These are phyloP conservation scores for Ptilodon capucinus DNA, from an alignment of 2,888 invertebrate genomes.

Conservation along the genomic window DNA sequence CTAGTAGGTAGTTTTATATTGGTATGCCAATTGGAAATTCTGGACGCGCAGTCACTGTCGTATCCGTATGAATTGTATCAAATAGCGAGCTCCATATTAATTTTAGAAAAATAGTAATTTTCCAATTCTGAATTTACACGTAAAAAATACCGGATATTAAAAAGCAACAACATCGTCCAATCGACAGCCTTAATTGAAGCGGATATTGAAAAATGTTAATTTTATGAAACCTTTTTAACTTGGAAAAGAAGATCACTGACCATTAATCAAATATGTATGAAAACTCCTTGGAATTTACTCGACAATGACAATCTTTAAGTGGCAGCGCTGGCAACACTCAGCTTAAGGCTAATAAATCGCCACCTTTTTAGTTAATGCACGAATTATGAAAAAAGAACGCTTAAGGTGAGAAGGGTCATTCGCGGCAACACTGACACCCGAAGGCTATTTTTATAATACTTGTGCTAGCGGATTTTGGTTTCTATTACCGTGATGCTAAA, in stretches of 20 bases:
- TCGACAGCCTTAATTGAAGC: not conserved
- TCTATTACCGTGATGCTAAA: conserved; percentile 8
- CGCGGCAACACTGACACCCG: conserved; percentile 5
- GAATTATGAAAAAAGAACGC: conserved; percentile 38
- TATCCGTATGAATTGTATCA: conserved; percentile 9
- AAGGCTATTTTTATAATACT: conserved; percentile 9
- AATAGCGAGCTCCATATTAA: too few species aligned
- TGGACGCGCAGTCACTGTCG: conserved; percentile 2
- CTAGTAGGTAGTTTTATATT: conserved; percentile 34
- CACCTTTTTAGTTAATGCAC: conserved; percentile 33
- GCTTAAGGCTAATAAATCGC: conserved; percentile 39
- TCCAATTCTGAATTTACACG: not conserved
- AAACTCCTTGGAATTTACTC: conserved; percentile 20
- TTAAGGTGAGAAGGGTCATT: conserved; percentile 39
- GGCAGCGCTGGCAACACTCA: conserved; percentile 30
- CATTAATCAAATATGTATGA: conserved; percentile 21
- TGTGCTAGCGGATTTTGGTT: conserved; percentile 9
- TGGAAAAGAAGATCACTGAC: conserved; percentile 2
- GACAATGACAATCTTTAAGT: conserved; percentile 36
- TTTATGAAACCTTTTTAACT: not conserved
- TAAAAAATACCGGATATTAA: conserved; percentile 25
- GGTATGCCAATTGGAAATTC: conserved; percentile 14
- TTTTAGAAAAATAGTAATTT: not conserved
- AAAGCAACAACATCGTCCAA: not conserved
- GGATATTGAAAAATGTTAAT: conserved; percentile 5